phyloP scores from a whole-genome alignment of 2,797 vertebrate species.

The Tapirus indicus region DNA sequence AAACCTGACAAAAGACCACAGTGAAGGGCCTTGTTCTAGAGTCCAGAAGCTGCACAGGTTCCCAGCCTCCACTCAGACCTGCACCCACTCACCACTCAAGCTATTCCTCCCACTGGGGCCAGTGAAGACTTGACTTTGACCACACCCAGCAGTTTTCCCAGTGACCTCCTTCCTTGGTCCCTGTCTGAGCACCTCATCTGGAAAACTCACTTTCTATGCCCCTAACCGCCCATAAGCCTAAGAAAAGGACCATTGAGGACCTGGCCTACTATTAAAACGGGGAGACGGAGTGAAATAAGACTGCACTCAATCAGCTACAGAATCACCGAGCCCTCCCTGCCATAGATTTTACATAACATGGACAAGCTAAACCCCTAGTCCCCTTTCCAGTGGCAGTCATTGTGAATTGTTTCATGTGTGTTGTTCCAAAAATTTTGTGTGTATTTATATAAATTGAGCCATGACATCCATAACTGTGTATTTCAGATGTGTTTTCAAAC shows the following conservation, averaged over 20 bases:
- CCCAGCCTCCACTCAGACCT: neutral
- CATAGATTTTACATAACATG: neutral
- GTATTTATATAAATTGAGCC: neutral
- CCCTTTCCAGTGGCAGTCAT: neutral
- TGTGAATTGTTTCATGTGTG: neutral
- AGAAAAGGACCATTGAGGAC: fast-evolving
- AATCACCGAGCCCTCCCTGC: neutral
- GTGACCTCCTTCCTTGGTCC: neutral
- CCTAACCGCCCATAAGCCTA: neutral
- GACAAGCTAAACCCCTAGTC: neutral
- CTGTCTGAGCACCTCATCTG: neutral
- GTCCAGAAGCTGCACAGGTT: neutral
- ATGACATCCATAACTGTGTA: neutral
- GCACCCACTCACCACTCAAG: neutral
- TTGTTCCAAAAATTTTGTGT: neutral
- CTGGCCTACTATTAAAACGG: neutral
- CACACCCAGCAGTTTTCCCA: neutral
- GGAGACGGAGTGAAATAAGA: neutral
- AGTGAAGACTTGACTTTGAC: no score
- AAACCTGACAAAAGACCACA: neutral
- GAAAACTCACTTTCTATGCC: neutral
- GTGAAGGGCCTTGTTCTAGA: neutral
- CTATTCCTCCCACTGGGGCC: neutral
- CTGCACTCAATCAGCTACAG: neutral
- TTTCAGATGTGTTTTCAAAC: slow-evolving; percentile 32